Evolutionary conservation across 2,113 vertebrate genomes (phyloP).

Genomic region (Pomatorhinus ruficollis): DNA sequence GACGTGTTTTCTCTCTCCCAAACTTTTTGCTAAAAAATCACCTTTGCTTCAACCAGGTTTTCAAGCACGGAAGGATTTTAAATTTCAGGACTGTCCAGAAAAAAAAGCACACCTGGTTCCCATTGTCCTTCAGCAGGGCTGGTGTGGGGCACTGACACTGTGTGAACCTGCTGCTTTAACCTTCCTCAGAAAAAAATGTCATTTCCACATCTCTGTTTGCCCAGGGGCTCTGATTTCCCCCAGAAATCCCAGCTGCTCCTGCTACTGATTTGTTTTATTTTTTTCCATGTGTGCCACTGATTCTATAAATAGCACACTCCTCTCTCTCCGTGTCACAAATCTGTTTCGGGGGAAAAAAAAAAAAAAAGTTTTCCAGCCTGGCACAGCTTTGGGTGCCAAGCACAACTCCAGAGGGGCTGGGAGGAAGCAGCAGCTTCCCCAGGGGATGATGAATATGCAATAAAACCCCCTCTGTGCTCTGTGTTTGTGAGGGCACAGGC

Average conservation of each 20-base stretch:
- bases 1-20: background rate
- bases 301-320: background rate
- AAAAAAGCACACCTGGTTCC: fast-evolving
- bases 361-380: background rate
- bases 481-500: background rate
- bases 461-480: background rate
- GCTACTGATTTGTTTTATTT: background rate
- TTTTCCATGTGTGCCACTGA: background rate
- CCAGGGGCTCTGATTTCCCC: background rate
- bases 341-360: background rate
- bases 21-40: background rate
- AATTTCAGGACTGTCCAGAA: background rate
- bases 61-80: background rate
- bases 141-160: background rate
- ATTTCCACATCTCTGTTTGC: background rate
- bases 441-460: background rate
- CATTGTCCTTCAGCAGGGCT: fast-evolving
- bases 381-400: background rate
- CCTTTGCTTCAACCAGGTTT: background rate
- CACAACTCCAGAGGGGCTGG: background rate
- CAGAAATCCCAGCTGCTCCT: background rate
- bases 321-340: background rate
- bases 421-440: background rate
- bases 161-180: background rate
- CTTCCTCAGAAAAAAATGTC: background rate